Evolutionary conservation across 1,140 invertebrate genomes (phyloP).

Genomic region (Scylla paramamosain): DNA sequence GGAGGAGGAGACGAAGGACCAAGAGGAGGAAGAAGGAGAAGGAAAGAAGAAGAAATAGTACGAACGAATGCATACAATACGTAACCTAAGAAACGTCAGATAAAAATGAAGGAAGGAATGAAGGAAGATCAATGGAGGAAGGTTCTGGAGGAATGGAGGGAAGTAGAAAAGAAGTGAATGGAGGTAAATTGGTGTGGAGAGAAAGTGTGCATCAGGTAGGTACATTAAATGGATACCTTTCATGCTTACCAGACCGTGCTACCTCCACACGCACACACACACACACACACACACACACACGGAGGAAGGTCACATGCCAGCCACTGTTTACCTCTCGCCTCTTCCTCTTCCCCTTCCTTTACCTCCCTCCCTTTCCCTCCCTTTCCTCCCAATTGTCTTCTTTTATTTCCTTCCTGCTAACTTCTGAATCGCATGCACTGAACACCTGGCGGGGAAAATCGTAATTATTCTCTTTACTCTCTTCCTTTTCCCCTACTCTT

Average conservation of each 20-base stretch:
- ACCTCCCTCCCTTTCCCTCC: not conserved
- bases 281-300: too few species aligned
- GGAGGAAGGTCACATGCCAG: not conserved
- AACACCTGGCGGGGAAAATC: not conserved
- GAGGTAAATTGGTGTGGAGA: not conserved
- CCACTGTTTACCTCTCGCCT: too few species aligned
- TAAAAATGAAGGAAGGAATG: not conserved
- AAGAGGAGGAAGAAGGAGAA: not conserved
- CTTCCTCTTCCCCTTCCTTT: not conserved
- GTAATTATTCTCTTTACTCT: not conserved
- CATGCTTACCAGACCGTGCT: not conserved
- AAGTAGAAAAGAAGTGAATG: too few species aligned
- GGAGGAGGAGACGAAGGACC: not conserved
- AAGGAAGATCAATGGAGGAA: not conserved
- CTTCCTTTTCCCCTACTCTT: not conserved
- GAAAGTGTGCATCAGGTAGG: not conserved
- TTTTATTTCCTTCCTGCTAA: not conserved
- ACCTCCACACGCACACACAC: too few species aligned
- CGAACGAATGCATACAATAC: not conserved
- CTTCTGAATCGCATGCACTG: not conserved
- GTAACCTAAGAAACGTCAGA: not conserved
- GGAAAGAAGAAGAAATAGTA: not conserved
- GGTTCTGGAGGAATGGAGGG: not conserved
- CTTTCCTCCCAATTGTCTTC: not conserved
- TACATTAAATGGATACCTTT: not conserved